Evolutionary conservation across 2,888 invertebrate species (phyloP).

Genomic region (Siphonodentalium dalli): DNA sequence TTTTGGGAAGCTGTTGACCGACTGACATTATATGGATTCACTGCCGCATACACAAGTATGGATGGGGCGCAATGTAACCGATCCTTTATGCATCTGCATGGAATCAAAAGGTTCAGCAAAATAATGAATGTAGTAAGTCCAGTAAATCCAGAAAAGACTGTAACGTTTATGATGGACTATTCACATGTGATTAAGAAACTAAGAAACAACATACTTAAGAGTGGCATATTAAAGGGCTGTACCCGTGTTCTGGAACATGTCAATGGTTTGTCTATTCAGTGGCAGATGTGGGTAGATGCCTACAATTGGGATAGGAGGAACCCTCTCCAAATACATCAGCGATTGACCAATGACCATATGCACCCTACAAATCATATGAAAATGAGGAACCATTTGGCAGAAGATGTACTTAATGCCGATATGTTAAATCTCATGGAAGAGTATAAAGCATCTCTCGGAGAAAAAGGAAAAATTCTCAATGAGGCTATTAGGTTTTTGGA

Average conservation of each 20-base stretch:
- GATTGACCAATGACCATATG: constrained; percentile 22
- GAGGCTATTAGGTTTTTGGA: constrained; percentile 15
- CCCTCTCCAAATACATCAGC: constrained; percentile 15
- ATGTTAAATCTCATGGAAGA: constrained; percentile 4
- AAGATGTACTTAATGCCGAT: constrained; percentile 12
- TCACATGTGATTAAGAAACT: constrained; percentile 28
- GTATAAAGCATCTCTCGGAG: background rate
- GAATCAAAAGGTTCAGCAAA: background rate
- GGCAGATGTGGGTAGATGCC: constrained; percentile 25
- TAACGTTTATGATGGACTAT: constrained; percentile 13
- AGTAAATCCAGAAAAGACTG: background rate
- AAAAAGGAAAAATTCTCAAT: constrained; percentile 10
- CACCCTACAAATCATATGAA: constrained; percentile 14
- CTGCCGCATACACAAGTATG: constrained; percentile 18
- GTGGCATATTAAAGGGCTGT: constrained; percentile 6
- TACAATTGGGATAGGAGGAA: constrained; percentile 26
- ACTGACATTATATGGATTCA: constrained; percentile 18
- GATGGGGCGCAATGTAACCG: constrained; percentile 22
- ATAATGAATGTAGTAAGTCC: background rate
- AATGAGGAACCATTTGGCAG: constrained; percentile 24
- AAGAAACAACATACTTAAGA: constrained; percentile 25
- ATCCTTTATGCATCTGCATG: constrained; percentile 3
- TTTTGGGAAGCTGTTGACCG: constrained; percentile 26
- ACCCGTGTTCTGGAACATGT: constrained; percentile 13
- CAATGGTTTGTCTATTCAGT: constrained; percentile 6